Percentiles rank a stretch among this genome's conserved stretches.
phyloP scores from a whole-genome alignment of 2,888 invertebrate species.

The Agonopterix heracliana region DNA sequence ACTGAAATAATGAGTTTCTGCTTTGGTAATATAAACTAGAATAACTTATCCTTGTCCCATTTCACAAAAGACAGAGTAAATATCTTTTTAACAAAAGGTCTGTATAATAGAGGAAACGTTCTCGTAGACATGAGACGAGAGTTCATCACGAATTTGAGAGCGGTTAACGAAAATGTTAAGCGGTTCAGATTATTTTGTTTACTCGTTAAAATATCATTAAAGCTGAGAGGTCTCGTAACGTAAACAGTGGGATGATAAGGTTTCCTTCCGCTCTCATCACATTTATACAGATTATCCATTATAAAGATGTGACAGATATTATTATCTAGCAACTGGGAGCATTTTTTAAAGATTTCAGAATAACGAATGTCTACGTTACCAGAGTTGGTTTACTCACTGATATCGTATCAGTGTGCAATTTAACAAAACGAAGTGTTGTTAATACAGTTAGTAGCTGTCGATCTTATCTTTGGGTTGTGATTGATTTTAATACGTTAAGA shows the following conservation, averaged over 20 bases:
- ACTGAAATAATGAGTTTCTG: constrained; percentile 44
- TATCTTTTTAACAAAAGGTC: constrained; percentile 16
- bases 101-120: constrained; percentile 16
- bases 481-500: constrained; percentile 39
- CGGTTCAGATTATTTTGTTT: constrained; percentile 15
- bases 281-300: constrained; percentile 5
- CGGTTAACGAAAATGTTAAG: constrained; percentile 1
- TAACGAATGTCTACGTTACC: neutral
- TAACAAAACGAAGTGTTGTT: neutral
- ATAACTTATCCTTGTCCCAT: constrained; percentile 41
- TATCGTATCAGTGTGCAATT: constrained; percentile 1
- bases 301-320: too few relatives aligned
- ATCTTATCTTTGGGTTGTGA: constrained; percentile 44
- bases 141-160: constrained; percentile 1
- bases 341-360: too few relatives aligned
- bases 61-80: constrained; percentile 22
- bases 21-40: constrained; percentile 37
- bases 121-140: neutral
- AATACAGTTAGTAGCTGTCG: constrained; percentile 25
- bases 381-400: neutral
- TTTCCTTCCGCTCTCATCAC: constrained; percentile 22
- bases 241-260: constrained; percentile 13
- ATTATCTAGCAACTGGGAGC: too few relatives aligned
- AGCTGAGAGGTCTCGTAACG: constrained; percentile 22
- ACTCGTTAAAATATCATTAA: constrained; percentile 37